Percentiles rank a stretch among this genome's conserved stretches.
Evolutionary conservation across 2,888 invertebrate genomes (phyloP).

Genomic region (Epicampocera succincta): DNA sequence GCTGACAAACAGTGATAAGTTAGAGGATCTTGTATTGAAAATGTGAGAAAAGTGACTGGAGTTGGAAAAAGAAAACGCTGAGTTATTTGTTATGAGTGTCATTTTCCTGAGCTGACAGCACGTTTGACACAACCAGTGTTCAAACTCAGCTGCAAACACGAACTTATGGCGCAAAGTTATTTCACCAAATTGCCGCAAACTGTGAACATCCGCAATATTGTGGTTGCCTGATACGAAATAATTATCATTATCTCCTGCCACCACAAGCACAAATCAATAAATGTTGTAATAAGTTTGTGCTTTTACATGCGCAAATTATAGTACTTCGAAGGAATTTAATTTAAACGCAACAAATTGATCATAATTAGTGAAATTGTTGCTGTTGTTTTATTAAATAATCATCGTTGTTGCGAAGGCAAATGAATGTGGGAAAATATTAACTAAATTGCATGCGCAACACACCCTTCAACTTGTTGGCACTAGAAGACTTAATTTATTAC

Average conservation of each 20-base stretch:
- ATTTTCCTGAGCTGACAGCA: no score
- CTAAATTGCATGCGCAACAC: background rate
- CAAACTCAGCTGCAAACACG: no score
- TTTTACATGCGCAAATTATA: constrained; percentile 26
- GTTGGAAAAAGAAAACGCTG: no score
- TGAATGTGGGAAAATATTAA: constrained; percentile 29
- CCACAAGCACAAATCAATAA: constrained; percentile 42
- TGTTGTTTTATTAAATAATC: constrained; percentile 10
- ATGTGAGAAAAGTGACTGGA: no score
- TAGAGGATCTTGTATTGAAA: no score
- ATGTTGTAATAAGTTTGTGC: constrained; percentile 23
- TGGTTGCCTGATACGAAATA: constrained; percentile 9
- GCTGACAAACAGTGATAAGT: no score
- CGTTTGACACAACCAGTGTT: no score
- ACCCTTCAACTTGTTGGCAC: constrained; percentile 4
- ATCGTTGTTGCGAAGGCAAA: background rate
- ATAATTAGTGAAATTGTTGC: constrained; percentile 29
- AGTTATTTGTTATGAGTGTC: no score
- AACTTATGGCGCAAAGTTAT: no score
- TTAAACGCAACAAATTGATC: constrained; percentile 18
- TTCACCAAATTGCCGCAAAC: no score
- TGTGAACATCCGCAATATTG: constrained; percentile 41
- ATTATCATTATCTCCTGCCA: constrained; percentile 7
- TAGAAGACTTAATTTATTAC: background rate
- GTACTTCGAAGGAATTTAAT: constrained; percentile 20